Evolutionary conservation across 2,113 vertebrate species (phyloP), one percentile per base, ranked within the genome.

Genomic region (Trachemys scripta): DNA sequence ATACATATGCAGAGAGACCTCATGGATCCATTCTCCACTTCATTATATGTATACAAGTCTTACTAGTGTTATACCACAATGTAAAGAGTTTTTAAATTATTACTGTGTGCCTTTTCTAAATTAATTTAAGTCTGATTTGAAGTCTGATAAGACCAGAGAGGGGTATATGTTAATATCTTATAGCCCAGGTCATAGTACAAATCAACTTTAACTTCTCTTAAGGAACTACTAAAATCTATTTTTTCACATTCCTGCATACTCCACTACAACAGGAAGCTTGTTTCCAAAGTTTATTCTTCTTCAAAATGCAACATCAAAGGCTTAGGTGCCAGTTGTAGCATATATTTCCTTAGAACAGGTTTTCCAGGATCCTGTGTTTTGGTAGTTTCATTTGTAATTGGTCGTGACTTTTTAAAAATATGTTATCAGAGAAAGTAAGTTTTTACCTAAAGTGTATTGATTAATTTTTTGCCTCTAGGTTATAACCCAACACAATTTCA

Each of bases 141-240:
- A n/a, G 24, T 38, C 50, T 4, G 4, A 19, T 75, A n/a, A 88
- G 6, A 69, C 10, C 35, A 51, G 25, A 47, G 87, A 85, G 13
- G 29, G 65, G 12, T 50, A 51, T 85, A 31, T 8, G 22, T 79
- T 5, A 25, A 90, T 75, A 47, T 85, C 42, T 31, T 10, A 62
- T 38, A 79, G 29, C 42, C 6, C 42, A 0, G 78, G 62, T 49
- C 24, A 42, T 19, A 57, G 16, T 49, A 56, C 0, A 0, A 87
- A 45, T n/a, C 47, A 50, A 22, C 53, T 57, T 62, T 65, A 92
- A 84, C 3, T 84, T 47, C 79, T 1, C 6, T 38, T 62, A 89
- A 81, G 29, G 22, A 17, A 84, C 29, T 89, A 24, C 38, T 87
- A 49, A 47, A 69, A 42, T 20, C 29, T 0, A 42, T 1, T 10